These are phyloP conservation scores for Chaenogobius annularis DNA, from an alignment of 2,113 vertebrate species.

Conservation along the genomic window DNA sequence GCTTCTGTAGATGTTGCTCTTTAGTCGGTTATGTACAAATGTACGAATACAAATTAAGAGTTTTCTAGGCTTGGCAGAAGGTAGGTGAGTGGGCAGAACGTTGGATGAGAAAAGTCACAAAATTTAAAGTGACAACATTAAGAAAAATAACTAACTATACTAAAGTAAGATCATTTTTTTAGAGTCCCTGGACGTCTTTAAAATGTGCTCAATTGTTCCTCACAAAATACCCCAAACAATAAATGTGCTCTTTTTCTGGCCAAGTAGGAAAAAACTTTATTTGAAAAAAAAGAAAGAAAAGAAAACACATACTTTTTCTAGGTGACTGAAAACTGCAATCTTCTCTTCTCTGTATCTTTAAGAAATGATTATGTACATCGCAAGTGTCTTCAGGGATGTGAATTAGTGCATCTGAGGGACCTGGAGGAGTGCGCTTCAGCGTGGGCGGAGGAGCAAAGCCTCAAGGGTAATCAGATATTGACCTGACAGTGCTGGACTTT, in stretches of 20 bases:
- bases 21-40: background rate
- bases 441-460: slow-evolving; percentile 36
- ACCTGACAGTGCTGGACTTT: slow-evolving; percentile 31
- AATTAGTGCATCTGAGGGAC: slow-evolving; percentile 6
- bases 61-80: background rate
- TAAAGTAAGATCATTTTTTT: too few relatives aligned
- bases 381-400: slow-evolving; percentile 8
- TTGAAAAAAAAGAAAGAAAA: too few relatives aligned
- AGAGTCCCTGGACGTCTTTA: too few relatives aligned
- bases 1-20: background rate
- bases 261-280: background rate
- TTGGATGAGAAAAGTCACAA: background rate
- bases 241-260: background rate
- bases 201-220: too few relatives aligned
- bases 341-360: background rate
- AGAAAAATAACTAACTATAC: background rate
- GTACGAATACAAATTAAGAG: background rate
- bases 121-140: background rate
- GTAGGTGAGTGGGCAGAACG: background rate
- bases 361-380: background rate
- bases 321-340: background rate
- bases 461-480: slow-evolving; percentile 51
- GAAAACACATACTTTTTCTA: background rate
- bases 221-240: background rate
- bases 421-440: slow-evolving; percentile 19